Conservation (phyloP, 2,888 invertebrate genomes). For the Diarsia rubi region DNA sequence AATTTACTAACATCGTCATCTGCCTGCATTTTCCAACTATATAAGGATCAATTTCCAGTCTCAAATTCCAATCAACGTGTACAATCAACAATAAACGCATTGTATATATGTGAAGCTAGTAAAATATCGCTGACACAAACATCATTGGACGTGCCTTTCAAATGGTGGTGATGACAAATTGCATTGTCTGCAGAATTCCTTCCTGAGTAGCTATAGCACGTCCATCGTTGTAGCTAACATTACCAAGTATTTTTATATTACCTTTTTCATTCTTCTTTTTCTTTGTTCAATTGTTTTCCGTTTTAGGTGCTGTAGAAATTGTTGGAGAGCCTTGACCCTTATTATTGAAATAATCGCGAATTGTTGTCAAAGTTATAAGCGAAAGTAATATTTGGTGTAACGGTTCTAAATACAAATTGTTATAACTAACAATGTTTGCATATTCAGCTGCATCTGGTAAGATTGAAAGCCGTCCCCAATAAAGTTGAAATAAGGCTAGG, state of each 20-base stretch:
- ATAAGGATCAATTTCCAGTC: neutral
- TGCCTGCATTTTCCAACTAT: neutral
- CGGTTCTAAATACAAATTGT: neutral
- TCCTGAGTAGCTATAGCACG: constrained; percentile 14
- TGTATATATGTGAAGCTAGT: constrained; percentile 40
- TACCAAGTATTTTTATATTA: constrained; percentile 46
- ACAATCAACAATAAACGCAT: constrained; percentile 47
- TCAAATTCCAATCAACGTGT: constrained; percentile 11
- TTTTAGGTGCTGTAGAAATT: constrained; percentile 22
- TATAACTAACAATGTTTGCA: neutral
- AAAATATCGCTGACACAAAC: constrained; percentile 50
- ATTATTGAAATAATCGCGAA: constrained; percentile 9
- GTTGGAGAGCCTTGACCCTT: constrained; percentile 22
- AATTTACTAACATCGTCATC: neutral
- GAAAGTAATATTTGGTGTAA: neutral
- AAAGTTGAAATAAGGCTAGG: too few relatives aligned
- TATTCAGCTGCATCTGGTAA: neutral
- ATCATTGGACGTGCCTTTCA: constrained; percentile 33
- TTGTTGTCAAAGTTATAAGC: neutral
- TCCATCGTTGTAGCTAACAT: constrained; percentile 15
- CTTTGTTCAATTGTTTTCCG: constrained; percentile 50
- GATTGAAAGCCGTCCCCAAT: too few relatives aligned
- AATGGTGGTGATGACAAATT: constrained; percentile 42
- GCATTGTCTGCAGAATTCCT: constrained; percentile 64
- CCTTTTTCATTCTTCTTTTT: constrained; percentile 18